These are phyloP conservation scores for Chrysomallon squamiferum DNA, from an alignment of 1,140 invertebrate species.

Conservation along the genomic window DNA sequence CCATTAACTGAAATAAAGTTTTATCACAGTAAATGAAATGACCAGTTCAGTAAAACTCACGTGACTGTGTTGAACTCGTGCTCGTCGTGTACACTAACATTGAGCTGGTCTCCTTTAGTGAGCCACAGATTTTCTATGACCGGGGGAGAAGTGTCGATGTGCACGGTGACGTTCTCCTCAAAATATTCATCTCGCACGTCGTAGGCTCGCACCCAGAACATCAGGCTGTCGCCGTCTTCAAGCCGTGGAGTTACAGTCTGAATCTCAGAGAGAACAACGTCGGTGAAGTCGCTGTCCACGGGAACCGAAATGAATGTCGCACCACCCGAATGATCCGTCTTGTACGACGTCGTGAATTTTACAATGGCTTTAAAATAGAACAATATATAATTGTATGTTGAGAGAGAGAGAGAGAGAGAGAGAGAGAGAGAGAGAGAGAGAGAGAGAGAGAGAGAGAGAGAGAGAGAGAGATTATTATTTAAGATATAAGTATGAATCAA, in stretches of 20 bases:
- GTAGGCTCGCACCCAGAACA: conserved; percentile 12
- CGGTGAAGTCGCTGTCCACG: neutral
- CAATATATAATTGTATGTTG: neutral
- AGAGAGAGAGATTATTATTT: too few relatives aligned
- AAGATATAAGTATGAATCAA: too few relatives aligned
- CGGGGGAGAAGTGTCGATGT: conserved; percentile 30
- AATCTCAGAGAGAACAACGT: neutral
- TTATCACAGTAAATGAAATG: too few relatives aligned
- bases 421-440: conserved; percentile 28
- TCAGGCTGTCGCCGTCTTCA: conserved; percentile 19
- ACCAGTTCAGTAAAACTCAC: conserved; percentile 16
- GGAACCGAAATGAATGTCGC: neutral
- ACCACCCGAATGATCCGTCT: conserved; percentile 9
- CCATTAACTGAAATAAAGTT: too few relatives aligned
- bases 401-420: neutral
- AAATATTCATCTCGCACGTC: conserved; percentile 13
- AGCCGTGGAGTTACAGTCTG: conserved; percentile 1
- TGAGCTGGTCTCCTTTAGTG: conserved; percentile 20
- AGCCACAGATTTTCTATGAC: conserved; percentile 33
- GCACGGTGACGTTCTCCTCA: conserved; percentile 20
- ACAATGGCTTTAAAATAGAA: conserved; percentile 8
- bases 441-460: neutral
- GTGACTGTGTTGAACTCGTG: conserved; percentile 30
- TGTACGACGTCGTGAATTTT: conserved; percentile 8
- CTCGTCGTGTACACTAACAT: conserved; percentile 20